Base-by-base conservation (phyloP, 2,113 vertebrate genomes). In the Pteruthius melanotis region DNA sequence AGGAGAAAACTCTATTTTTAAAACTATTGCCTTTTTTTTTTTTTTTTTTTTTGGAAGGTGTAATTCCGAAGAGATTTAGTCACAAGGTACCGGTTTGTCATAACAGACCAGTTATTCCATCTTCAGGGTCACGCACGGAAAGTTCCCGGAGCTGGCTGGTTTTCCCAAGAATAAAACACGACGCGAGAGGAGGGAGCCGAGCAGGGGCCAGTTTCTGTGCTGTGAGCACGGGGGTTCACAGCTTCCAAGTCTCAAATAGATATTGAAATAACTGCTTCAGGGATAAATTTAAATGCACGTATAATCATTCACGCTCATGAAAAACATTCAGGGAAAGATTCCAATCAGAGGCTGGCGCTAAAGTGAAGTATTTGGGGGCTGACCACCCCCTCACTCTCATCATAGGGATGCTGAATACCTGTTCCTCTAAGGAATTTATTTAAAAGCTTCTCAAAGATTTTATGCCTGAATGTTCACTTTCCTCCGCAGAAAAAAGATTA, bases 371-470 rank as follows among this genome's bases (percentile, higher is more conserved):
- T 44, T 11, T 24, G 7, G 13, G 10, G 33, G 2, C 47, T 64
- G 44, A 40, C 26, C 0, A 0, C 8, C 24, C 33, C 5, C 3
- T 28, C 2, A 1, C 52, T 76, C 44, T 53, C 59, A 22, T 57
- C 23, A 3, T 1, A 64, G 35, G 15, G 54, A 31, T 33, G 33
- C 10, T 19, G 53, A 39, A 79, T 64, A 79, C 37, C 35, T 63
- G 4, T 35, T 71, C 24, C 26, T 57, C 28, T 24, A 13, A 71
- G 53, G 40, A 71, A 68, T 53, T 66, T 80, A 9, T 66, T 50
- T 1, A 56, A 83, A 93, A 72, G 3, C 2, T 45, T 17, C 37
- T 87, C 37, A 14, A 7, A 28, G 7, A 33, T 66, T 85, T 76
- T 44, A 15, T 49, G 17, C 18, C 61, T 10, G 7, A 47, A 65